A percentile compares a stretch with the other conserved stretches of the same genome.
phyloP scores from a whole-genome alignment of 2,888 invertebrate genomes.

The Acrobasis consociella region DNA sequence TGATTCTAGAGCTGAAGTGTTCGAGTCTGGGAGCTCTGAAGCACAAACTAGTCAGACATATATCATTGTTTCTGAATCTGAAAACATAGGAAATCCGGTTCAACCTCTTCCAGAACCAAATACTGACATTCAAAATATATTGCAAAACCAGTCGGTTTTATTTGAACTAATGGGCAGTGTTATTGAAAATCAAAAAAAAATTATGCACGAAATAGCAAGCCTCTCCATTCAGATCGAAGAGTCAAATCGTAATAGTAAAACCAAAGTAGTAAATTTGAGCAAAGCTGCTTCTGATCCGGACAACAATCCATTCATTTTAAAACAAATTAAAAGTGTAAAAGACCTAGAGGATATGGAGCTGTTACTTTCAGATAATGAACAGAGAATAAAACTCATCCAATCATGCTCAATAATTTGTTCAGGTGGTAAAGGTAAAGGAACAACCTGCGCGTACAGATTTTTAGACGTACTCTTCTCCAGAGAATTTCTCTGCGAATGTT shows the following conservation, averaged over 20 bases:
- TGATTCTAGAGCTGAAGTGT: too few species aligned
- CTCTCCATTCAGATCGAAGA: slow-evolving; percentile 1
- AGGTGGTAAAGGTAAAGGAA: slow-evolving; percentile 1
- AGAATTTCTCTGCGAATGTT: slow-evolving; percentile 16
- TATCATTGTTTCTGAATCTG: too few species aligned
- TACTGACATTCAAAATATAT: slow-evolving; percentile 5
- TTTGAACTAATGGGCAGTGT: background rate
- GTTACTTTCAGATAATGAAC: slow-evolving; percentile 3
- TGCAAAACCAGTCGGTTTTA: background rate
- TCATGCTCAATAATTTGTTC: slow-evolving; percentile 10
- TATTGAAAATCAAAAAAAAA: slow-evolving; percentile 5
- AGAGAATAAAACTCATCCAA: background rate
- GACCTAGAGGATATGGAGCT: slow-evolving; percentile 6
- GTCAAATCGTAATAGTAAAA: background rate
- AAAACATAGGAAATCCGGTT: too few species aligned
- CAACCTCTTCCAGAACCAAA: background rate
- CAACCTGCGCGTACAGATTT: slow-evolving; percentile 1
- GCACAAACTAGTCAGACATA: too few species aligned
- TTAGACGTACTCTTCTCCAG: background rate
- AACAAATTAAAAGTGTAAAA: slow-evolving; percentile 1
- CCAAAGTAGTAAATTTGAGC: background rate
- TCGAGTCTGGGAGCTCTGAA: too few species aligned
- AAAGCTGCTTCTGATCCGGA: background rate
- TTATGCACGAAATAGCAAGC: slow-evolving; percentile 1
- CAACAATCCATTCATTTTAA: background rate